Evolutionary conservation across 2,888 invertebrate species (phyloP).

Genomic region (Nemotelus pantherinus): DNA sequence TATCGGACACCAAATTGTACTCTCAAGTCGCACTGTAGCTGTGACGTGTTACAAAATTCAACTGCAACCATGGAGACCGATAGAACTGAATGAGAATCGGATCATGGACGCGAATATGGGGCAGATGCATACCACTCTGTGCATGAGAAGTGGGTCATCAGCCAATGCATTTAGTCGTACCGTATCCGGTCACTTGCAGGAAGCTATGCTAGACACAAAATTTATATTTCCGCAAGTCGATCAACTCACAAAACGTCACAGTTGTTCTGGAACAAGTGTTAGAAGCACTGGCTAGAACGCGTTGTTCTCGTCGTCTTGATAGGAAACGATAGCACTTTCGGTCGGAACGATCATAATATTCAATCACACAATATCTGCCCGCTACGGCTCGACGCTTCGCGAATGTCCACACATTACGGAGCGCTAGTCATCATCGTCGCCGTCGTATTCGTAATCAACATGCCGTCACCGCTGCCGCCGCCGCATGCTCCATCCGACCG

Average conservation of each 20-base stretch:
- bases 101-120: conserved; percentile 36
- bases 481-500: conserved; percentile 32
- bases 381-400: too few species aligned
- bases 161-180: conserved; percentile 24
- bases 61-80: not conserved
- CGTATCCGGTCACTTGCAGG: conserved; percentile 25
- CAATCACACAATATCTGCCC: too few species aligned
- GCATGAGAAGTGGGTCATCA: conserved; percentile 22
- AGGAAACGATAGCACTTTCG: too few species aligned
- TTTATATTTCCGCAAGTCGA: conserved; percentile 30
- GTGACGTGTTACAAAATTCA: conserved; percentile 17
- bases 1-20: too few species aligned
- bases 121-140: conserved; percentile 19
- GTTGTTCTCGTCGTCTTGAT: not conserved
- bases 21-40: not conserved
- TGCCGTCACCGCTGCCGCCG: not conserved
- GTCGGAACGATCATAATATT: too few species aligned
- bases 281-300: not conserved
- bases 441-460: not conserved
- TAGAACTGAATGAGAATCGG: conserved; percentile 25
- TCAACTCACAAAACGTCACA: conserved; percentile 4
- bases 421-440: too few species aligned
- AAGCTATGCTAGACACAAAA: conserved; percentile 17
- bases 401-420: too few species aligned
- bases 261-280: not conserved